These are phyloP conservation scores for Sitophilus oryzae DNA, from an alignment of 1,140 invertebrate genomes.

Conservation along the genomic window DNA sequence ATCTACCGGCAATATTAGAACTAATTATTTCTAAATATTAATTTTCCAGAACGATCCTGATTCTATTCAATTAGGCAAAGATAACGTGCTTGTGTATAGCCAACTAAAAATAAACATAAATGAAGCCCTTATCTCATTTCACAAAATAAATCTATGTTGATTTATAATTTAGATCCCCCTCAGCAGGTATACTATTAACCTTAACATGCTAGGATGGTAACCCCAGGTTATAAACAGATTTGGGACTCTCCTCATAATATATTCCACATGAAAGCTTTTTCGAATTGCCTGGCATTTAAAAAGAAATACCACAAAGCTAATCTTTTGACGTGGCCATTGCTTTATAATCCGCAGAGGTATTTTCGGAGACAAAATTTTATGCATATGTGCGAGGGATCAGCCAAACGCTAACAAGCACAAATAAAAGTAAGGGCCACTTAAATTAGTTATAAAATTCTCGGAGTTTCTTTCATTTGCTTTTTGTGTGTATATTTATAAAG, in stretches of 20 bases:
- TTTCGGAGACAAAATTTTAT: conserved; percentile 15
- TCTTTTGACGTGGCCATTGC: conserved; percentile 16
- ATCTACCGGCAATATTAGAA: neutral
- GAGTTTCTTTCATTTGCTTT: neutral
- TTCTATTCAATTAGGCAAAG: conserved; percentile 2
- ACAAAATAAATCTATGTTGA: conserved; percentile 14
- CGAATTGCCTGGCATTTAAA: conserved; percentile 16
- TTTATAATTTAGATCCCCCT: conserved; percentile 12
- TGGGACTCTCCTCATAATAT: conserved; percentile 14
- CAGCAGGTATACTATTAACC: conserved; percentile 15
- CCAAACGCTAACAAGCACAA: neutral
- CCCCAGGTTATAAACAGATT: conserved; percentile 18
- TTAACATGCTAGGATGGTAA: conserved; percentile 19
- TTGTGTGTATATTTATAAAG: neutral
- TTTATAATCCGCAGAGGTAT: conserved; percentile 17
- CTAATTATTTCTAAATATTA: neutral
- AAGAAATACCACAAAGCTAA: conserved; percentile 23
- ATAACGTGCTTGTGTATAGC: neutral
- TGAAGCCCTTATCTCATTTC: conserved; percentile 9
- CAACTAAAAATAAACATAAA: conserved; percentile 4
- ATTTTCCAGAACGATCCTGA: neutral
- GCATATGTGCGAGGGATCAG: conserved; percentile 10
- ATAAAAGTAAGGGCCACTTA: neutral
- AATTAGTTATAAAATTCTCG: neutral
- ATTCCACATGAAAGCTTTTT: conserved; percentile 15